Conservation (phyloP, 2,797 vertebrate genomes). For the Hylomyscus alleni region DNA sequence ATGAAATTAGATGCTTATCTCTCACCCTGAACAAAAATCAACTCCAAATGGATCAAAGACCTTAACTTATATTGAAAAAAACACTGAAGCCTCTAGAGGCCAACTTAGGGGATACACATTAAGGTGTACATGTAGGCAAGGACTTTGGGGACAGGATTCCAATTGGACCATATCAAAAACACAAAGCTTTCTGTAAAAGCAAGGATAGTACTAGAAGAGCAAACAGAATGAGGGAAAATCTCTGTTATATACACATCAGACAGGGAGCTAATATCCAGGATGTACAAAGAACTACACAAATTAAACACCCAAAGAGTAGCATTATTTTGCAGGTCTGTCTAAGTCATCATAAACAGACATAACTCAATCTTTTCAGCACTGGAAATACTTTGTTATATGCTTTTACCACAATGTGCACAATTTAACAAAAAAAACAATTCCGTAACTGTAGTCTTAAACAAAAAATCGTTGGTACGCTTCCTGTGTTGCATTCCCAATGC, state of each 20-base stretch:
- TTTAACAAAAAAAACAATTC: neutral
- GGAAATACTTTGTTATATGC: neutral
- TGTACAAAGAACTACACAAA: neutral
- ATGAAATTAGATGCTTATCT: neutral
- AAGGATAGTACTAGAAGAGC: neutral
- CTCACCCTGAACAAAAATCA: neutral
- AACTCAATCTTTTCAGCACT: neutral
- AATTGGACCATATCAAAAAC: neutral
- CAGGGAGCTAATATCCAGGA: neutral
- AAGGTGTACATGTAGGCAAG: neutral
- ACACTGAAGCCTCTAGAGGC: neutral
- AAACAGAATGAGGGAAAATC: neutral
- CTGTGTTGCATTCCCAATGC: neutral
- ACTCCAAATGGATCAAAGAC: neutral
- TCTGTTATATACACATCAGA: neutral
- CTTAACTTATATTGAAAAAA: neutral
- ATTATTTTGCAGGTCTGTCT: neutral
- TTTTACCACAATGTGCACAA: neutral
- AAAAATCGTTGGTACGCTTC: neutral
- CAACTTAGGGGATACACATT: neutral
- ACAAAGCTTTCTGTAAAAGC: neutral
- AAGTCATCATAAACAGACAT: neutral
- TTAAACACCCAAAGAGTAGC: neutral
- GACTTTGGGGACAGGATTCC: neutral
- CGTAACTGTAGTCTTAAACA: neutral